Evolutionary conservation across 2,113 vertebrate species (phyloP).

Genomic region (Halichoerus grypus): DNA sequence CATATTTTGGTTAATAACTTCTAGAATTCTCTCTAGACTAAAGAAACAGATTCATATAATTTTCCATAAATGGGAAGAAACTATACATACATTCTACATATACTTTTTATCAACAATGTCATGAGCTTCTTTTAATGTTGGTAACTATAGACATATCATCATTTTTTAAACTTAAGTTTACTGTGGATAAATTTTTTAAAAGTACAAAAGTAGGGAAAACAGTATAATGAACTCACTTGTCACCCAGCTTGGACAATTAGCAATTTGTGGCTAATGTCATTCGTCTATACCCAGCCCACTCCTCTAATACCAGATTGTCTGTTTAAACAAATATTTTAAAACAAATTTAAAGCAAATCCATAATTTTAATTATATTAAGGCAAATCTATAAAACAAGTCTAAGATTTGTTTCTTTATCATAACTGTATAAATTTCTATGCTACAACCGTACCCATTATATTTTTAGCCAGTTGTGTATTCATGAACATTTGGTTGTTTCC

Average conservation of each 20-base stretch:
- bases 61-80: background rate
- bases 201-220: background rate
- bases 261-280: background rate
- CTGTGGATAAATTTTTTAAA: background rate
- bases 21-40: background rate
- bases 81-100: background rate
- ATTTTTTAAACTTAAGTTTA: constrained; percentile 3
- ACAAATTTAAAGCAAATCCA: constrained; percentile 19
- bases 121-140: constrained; percentile 1
- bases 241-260: background rate
- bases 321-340: background rate
- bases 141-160: background rate
- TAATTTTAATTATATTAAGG: background rate
- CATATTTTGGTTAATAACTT: constrained; percentile 14
- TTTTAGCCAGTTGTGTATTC: background rate
- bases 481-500: background rate
- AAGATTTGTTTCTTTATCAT: background rate
- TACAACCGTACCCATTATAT: background rate
- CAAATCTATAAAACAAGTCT: background rate
- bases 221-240: background rate
- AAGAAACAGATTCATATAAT: background rate
- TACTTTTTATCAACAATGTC: background rate
- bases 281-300: background rate
- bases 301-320: background rate
- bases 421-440: background rate